Percentiles rank a stretch among this genome's conserved stretches.
phyloP scores from a whole-genome alignment of 2,888 invertebrate species.

The Ormia ochracea region DNA sequence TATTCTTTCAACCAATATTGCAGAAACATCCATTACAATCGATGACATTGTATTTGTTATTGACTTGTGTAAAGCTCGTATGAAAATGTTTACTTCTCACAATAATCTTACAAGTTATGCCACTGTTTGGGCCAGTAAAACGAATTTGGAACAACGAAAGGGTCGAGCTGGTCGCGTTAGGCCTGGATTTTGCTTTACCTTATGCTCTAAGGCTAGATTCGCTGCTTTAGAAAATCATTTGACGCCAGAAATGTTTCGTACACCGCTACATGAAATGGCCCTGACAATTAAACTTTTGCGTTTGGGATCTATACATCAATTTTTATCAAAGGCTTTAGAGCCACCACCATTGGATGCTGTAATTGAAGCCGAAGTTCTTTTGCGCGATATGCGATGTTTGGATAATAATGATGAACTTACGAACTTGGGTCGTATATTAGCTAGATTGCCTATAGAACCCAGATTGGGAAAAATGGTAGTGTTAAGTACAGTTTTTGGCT shows the following conservation, averaged over 20 bases:
- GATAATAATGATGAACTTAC: conserved; percentile 92
- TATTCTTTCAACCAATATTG: conserved; percentile 97
- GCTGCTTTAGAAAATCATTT: conserved; percentile 89
- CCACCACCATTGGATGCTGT: conserved; percentile 98
- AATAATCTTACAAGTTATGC: conserved; percentile 99
- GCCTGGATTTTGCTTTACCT: conserved; percentile 94
- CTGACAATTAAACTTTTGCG: conserved; percentile 91
- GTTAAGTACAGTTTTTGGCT: conserved; percentile 91
- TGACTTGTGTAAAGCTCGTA: conserved; percentile 97
- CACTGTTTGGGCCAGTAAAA: conserved; percentile 95
- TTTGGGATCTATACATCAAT: conserved; percentile 94
- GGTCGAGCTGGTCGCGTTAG: conserved; percentile 97
- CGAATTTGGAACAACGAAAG: conserved; percentile 91
- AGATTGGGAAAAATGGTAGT: conserved; percentile 98
- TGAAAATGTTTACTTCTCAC: conserved; percentile 98
- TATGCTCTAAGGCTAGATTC: conserved; percentile 88
- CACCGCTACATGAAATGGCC: conserved; percentile 96
- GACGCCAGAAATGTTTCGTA: conserved; percentile 98
- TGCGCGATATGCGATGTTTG: conserved; percentile 92
- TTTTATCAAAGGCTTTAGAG: conserved; percentile 95
- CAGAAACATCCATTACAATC: conserved; percentile 98
- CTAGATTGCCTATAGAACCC: conserved; percentile 96
- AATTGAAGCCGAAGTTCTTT: conserved; percentile 94
- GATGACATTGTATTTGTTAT: conserved; percentile 99
- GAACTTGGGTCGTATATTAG: conserved; percentile 93